Conservation (phyloP, 2,113 vertebrate species). For the Pelobates fuscus region DNA sequence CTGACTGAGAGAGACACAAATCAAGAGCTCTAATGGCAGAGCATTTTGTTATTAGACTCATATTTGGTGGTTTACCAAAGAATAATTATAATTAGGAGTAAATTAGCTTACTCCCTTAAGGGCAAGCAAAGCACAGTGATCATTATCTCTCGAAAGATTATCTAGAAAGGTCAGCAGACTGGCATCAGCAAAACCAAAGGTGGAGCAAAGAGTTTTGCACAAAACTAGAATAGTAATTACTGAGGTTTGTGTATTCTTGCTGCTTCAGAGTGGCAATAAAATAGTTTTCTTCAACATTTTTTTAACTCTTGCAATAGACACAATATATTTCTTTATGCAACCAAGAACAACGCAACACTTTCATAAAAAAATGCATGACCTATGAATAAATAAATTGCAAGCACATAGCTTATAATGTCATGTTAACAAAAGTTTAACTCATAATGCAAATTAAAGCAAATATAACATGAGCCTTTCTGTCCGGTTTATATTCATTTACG, state of each 20-base stretch:
- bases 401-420: too few relatives aligned
- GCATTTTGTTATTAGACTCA: neutral
- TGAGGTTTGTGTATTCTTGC: neutral
- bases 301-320: neutral
- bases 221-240: constrained; percentile 10
- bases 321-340: neutral
- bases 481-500: too few relatives aligned
- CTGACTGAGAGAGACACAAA: neutral
- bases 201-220: neutral
- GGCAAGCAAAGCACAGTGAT: constrained; percentile 15
- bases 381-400: too few relatives aligned
- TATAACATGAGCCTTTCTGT: too few relatives aligned
- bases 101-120: constrained; percentile 8
- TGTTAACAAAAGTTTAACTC: too few relatives aligned
- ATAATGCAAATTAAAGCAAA: too few relatives aligned
- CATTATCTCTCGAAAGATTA: neutral
- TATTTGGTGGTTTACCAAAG: constrained; percentile 14
- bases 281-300: neutral
- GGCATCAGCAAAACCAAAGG: constrained; percentile 15
- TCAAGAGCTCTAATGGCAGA: neutral
- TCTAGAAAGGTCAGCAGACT: constrained; percentile 9
- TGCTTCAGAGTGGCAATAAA: neutral
- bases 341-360: too few relatives aligned
- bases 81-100: constrained; percentile 3
- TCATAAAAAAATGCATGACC: too few relatives aligned